Evolutionary conservation across 2,888 invertebrate genomes (phyloP).

Genomic region (Drosophila setosimentum): DNA sequence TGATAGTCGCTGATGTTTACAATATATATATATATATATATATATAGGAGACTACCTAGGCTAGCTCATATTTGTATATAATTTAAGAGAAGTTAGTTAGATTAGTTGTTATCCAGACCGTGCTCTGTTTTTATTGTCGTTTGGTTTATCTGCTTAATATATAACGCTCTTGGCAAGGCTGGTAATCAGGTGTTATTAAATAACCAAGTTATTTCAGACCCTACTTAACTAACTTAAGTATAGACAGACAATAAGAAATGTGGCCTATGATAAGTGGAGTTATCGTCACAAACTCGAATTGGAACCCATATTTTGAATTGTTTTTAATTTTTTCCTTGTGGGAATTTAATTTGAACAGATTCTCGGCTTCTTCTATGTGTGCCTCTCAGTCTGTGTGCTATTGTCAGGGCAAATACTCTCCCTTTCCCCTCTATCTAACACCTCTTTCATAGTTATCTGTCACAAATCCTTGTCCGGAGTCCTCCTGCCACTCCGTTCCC

Average conservation of each 20-base stretch:
- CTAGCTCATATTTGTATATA: not conserved
- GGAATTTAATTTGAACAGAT: not conserved
- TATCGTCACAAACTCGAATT: not conserved
- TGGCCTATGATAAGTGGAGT: not conserved
- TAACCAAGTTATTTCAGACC: not conserved
- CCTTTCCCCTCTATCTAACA: not conserved
- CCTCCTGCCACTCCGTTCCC: not conserved
- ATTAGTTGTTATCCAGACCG: not conserved
- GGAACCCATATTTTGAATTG: not conserved
- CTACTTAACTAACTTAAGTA: not conserved
- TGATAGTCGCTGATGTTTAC: not conserved
- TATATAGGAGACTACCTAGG: not conserved
- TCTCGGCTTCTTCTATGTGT: not conserved
- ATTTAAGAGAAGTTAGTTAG: not conserved
- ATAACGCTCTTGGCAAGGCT: not conserved
- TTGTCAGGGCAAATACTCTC: not conserved
- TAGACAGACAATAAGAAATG: not conserved
- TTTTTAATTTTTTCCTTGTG: not conserved
- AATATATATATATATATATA: not conserved
- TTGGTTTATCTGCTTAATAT: not conserved
- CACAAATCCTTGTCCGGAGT: not conserved
- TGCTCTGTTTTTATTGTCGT: not conserved
- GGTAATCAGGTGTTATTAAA: not conserved
- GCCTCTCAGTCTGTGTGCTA: not conserved
- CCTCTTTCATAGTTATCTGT: slow-evolving; percentile 13